Evolutionary conservation across 2,797 vertebrate species (phyloP).

Genomic region (Myotis findleyi): DNA sequence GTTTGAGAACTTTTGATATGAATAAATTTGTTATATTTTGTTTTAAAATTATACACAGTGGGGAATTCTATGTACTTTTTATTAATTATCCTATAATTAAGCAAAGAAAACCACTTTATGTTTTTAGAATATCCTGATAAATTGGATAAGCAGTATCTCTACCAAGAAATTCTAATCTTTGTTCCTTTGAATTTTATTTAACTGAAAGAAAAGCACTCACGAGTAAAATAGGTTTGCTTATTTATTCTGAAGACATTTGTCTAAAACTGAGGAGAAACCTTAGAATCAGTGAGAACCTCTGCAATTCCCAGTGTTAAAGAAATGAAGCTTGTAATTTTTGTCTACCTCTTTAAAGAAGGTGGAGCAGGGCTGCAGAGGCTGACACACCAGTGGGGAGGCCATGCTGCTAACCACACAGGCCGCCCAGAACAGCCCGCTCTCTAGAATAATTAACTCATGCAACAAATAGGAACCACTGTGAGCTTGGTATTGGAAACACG

Average conservation of each 20-base stretch:
- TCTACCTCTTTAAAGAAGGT: neutral
- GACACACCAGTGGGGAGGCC: neutral
- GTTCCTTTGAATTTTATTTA: slow-evolving; percentile 16
- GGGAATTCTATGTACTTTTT: neutral
- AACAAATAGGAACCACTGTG: neutral
- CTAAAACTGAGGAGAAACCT: neutral
- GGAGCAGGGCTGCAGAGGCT: neutral
- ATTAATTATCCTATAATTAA: neutral
- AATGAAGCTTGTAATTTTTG: neutral
- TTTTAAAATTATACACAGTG: neutral
- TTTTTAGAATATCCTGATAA: neutral
- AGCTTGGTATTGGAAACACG: neutral
- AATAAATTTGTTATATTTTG: neutral
- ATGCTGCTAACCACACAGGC: too few species aligned
- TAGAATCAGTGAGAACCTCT: neutral
- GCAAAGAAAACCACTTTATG: neutral
- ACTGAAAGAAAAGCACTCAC: neutral
- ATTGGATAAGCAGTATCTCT: neutral
- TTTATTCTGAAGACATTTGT: neutral
- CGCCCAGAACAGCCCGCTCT: neutral
- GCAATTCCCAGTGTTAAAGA: neutral
- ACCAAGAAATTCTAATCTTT: neutral
- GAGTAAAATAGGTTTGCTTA: neutral
- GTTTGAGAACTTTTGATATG: neutral
- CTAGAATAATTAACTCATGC: neutral